Evolutionary conservation across 2,888 invertebrate genomes (phyloP).

Genomic region (Trachelus iudaicus): DNA sequence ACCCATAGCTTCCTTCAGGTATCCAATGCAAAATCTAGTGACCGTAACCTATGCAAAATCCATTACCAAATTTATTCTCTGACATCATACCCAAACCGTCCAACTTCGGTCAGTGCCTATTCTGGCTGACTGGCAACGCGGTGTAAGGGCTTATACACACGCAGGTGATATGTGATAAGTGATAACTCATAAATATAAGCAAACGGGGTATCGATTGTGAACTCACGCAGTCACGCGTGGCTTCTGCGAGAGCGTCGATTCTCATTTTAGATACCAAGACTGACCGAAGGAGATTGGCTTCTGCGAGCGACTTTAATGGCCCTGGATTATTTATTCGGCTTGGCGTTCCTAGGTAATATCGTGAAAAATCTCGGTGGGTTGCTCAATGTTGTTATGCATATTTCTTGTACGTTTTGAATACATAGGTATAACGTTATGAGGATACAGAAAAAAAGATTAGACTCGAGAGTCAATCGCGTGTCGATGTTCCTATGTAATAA

Average conservation of each 20-base stretch:
- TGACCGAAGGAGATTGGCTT: slow-evolving; percentile 27
- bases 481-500: no score
- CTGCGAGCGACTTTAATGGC: slow-evolving; percentile 35
- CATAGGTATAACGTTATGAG: not conserved
- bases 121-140: not conserved
- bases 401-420: not conserved
- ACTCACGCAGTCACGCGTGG: slow-evolving; percentile 21
- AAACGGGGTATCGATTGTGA: slow-evolving; percentile 31
- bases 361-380: not conserved
- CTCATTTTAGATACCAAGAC: slow-evolving; percentile 44
- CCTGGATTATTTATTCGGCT: not conserved
- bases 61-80: not conserved
- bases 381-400: not conserved
- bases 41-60: not conserved
- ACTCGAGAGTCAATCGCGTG: not conserved
- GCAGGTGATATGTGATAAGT: slow-evolving; percentile 2
- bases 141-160: not conserved
- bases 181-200: slow-evolving; percentile 33
- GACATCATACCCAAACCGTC: not conserved
- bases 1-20: no score
- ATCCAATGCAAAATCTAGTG: not conserved
- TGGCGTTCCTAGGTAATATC: not conserved
- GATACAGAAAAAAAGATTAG: not conserved
- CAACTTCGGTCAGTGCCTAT: not conserved
- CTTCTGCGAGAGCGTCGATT: slow-evolving; percentile 30